phyloP scores from a whole-genome alignment of 2,113 vertebrate genomes.

The Empidonax traillii region DNA sequence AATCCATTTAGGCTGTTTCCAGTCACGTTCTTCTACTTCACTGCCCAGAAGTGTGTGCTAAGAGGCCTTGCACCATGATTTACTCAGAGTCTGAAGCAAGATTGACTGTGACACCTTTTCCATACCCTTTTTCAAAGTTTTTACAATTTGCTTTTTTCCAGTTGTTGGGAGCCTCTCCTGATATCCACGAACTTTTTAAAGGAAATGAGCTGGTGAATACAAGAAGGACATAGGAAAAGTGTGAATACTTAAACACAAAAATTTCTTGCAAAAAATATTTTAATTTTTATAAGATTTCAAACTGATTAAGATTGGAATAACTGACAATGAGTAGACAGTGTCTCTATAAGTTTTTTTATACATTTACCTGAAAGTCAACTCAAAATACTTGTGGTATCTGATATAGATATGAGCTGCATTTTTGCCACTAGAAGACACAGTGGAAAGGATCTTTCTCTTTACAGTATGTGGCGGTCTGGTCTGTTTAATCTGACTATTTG shows the following conservation, averaged over 20 bases:
- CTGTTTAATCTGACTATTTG: background rate
- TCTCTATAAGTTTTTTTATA: background rate
- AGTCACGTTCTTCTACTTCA: background rate
- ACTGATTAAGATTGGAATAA: background rate
- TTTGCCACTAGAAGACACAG: background rate
- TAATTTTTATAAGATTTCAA: background rate
- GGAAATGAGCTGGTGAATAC: background rate
- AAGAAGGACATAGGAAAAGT: background rate
- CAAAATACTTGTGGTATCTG: background rate
- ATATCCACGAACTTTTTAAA: background rate
- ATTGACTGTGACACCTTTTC: background rate
- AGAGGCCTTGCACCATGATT: background rate
- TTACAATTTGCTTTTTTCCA: background rate
- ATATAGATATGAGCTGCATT: background rate
- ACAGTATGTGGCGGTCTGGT: background rate
- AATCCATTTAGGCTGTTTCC: background rate
- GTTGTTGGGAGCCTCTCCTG: accelerated
- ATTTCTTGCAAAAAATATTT: background rate
- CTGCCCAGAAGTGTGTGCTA: background rate
- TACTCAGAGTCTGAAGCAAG: background rate
- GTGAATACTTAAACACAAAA: background rate
- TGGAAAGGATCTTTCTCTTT: background rate
- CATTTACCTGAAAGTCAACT: background rate
- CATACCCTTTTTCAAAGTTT: background rate
- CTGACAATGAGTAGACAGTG: too few relatives aligned